Evolutionary conservation across 2,113 vertebrate genomes (phyloP).

Genomic region (Sebastes schlegelii): DNA sequence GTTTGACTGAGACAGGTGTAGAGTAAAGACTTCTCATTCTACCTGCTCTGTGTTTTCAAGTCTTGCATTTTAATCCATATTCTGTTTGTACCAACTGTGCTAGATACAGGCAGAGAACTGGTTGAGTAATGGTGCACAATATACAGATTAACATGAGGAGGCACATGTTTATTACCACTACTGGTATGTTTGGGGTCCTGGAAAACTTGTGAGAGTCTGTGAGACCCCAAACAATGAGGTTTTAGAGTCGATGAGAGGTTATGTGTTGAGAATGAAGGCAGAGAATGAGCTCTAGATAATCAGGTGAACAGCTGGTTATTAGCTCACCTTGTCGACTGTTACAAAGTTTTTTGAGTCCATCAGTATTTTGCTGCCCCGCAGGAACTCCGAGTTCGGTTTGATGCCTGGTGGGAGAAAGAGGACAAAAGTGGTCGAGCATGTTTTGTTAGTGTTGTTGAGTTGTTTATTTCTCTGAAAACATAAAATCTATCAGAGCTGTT

Average conservation of each 20-base stretch:
- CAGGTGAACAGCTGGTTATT: neutral
- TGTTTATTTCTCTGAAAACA: neutral
- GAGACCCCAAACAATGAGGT: too few species aligned
- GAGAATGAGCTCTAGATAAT: neutral
- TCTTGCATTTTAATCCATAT: too few species aligned
- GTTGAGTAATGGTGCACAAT: neutral
- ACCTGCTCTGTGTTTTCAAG: too few species aligned
- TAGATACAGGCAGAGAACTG: neutral
- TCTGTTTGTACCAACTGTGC: neutral
- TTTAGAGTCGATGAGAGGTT: neutral
- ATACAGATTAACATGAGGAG: neutral
- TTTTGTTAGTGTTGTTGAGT: neutral
- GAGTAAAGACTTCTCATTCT: too few species aligned
- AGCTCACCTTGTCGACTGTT: conserved; percentile 85
- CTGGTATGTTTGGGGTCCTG: neutral
- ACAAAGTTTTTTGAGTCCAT: conserved; percentile 81
- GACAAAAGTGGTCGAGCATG: neutral
- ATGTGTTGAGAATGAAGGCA: neutral
- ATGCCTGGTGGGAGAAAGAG: conserved; percentile 76
- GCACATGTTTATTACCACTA: neutral
- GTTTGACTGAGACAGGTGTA: too few species aligned
- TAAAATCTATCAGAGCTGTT: neutral
- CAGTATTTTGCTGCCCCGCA: conserved; percentile 79
- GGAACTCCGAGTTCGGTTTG: conserved; percentile 81
- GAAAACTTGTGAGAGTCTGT: neutral